Evolutionary conservation across 2,113 vertebrate species (phyloP).

Genomic region (Ptilorrhoa leucosticta): DNA sequence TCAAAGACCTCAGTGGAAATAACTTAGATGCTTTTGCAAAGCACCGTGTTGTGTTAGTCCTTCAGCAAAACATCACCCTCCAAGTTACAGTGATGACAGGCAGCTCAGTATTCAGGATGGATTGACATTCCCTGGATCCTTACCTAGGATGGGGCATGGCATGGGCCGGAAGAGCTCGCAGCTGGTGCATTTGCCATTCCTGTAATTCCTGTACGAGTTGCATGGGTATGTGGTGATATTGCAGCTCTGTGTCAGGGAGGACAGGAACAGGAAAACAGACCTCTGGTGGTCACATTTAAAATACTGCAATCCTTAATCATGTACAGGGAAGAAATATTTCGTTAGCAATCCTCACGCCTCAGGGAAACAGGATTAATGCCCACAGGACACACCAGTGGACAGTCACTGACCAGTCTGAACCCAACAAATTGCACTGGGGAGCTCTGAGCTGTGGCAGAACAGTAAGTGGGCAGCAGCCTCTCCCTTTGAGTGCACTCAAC

Average conservation of each 20-base stretch:
- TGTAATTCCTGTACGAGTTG: conserved; percentile 82
- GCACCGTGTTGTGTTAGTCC: accelerated
- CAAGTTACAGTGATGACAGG: accelerated
- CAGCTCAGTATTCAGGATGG: background rate
- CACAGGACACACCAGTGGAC: background rate
- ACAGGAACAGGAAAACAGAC: conserved; percentile 85
- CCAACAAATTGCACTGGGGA: background rate
- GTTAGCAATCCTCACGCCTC: background rate
- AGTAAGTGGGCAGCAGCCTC: background rate
- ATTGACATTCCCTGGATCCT: background rate
- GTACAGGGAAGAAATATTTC: background rate
- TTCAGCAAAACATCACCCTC: background rate
- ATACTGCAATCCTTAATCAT: conserved; percentile 81
- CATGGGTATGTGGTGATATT: conserved; percentile 82
- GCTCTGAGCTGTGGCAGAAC: background rate
- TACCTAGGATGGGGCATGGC: conserved; percentile 88
- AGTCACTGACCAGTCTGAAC: background rate
- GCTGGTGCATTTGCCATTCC: conserved; percentile 79
- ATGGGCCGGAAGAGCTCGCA: conserved; percentile 71
- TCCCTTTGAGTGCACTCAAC: background rate
- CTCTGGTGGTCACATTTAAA: conserved; percentile 96
- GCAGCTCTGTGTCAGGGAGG: conserved; percentile 82
- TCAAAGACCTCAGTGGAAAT: background rate
- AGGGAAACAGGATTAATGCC: background rate
- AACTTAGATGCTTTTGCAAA: background rate